phyloP scores from a whole-genome alignment of 2,888 invertebrate species.

The Malacosoma neustria region DNA sequence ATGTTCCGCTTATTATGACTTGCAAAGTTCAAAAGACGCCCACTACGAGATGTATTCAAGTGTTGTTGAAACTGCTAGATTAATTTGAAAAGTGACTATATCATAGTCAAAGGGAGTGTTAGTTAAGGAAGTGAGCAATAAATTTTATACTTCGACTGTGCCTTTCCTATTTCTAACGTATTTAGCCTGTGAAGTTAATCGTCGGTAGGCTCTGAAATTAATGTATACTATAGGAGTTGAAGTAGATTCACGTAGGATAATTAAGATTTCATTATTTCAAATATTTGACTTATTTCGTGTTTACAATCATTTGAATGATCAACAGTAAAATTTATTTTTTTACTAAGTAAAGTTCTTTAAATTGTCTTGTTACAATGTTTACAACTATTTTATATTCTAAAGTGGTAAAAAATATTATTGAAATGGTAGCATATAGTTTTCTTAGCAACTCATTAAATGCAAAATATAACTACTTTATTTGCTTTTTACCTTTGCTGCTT shows the following conservation, averaged over 20 bases:
- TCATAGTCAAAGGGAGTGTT: constrained; percentile 39
- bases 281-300: too few relatives aligned
- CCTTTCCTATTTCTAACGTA: constrained; percentile 74
- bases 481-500: too few relatives aligned
- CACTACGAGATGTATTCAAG: constrained; percentile 17
- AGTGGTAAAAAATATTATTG: too few relatives aligned
- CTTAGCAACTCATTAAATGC: too few relatives aligned
- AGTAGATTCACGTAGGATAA: constrained; percentile 38
- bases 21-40: constrained; percentile 18
- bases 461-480: too few relatives aligned
- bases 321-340: too few relatives aligned
- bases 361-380: too few relatives aligned
- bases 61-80: constrained; percentile 20
- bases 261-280: constrained; percentile 40
- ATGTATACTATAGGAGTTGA: constrained; percentile 56
- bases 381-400: too few relatives aligned
- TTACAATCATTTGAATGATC: too few relatives aligned
- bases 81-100: constrained; percentile 27
- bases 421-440: too few relatives aligned
- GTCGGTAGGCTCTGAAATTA: constrained; percentile 53
- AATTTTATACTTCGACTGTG: constrained; percentile 74
- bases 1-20: constrained; percentile 23
- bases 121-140: constrained; percentile 73
- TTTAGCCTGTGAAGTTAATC: constrained; percentile 60
- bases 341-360: too few relatives aligned